Conservation (phyloP, 2,797 vertebrate genomes). For the Taenioides sp. region DNA sequence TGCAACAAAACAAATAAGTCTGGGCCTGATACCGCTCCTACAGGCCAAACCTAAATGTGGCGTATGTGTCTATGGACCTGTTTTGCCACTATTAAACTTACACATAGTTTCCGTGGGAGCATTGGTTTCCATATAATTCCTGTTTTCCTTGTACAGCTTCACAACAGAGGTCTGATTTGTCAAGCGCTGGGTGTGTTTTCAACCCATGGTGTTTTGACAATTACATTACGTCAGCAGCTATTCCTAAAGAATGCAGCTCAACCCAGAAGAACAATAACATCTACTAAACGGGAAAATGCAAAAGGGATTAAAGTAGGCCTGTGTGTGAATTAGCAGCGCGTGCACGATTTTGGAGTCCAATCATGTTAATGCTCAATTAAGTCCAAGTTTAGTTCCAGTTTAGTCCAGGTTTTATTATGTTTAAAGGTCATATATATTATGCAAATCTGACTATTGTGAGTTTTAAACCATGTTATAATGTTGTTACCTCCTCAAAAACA, state of each 20-base stretch:
- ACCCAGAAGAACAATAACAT: neutral
- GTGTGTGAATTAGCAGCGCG: too few relatives aligned
- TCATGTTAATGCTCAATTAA: too few relatives aligned
- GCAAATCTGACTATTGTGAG: too few relatives aligned
- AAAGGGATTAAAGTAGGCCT: too few relatives aligned
- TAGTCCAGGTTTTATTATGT: too few relatives aligned
- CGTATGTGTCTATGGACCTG: constrained; percentile 24
- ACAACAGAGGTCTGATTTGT: constrained; percentile 20
- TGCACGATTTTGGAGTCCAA: too few relatives aligned
- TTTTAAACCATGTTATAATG: too few relatives aligned
- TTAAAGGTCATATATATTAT: too few relatives aligned
- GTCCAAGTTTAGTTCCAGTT: too few relatives aligned
- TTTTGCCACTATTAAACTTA: constrained; percentile 30
- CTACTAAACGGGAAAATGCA: neutral
- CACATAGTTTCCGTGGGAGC: constrained; percentile 63
- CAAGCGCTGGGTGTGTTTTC: constrained; percentile 44
- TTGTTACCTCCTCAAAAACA: too few relatives aligned
- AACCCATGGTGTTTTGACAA: constrained; percentile 23
- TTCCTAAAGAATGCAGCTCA: constrained; percentile 10
- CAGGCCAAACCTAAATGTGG: constrained; percentile 25
- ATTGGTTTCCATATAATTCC: constrained; percentile 49
- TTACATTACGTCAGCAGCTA: constrained; percentile 16
- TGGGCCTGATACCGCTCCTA: neutral
- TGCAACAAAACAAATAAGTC: neutral
- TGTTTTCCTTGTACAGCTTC: constrained; percentile 25